Evolutionary conservation across 2,113 vertebrate species (phyloP).

Genomic region (Capra hircus): DNA sequence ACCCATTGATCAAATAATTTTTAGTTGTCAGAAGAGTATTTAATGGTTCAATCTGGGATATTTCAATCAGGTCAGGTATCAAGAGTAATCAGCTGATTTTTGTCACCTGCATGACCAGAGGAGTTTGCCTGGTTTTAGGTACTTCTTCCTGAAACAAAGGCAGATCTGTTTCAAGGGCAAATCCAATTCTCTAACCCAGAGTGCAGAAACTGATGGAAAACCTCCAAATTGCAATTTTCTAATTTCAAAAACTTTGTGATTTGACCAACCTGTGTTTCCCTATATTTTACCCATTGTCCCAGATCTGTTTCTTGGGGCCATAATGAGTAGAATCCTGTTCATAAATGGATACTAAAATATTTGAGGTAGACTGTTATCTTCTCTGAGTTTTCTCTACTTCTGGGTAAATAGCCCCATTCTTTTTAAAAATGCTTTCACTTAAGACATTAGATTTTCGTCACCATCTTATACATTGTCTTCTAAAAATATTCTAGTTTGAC

Average conservation of each 20-base stretch:
- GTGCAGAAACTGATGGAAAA: neutral
- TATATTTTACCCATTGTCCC: neutral
- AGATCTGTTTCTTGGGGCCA: neutral
- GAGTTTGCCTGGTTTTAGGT: neutral
- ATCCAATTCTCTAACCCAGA: neutral
- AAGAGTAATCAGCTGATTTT: neutral
- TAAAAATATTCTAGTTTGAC: conserved; percentile 19
- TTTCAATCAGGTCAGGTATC: neutral
- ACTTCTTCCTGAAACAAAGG: neutral
- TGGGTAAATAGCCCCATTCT: neutral
- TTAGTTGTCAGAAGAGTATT: neutral
- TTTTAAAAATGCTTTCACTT: neutral
- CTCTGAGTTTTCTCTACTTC: neutral
- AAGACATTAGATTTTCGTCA: neutral
- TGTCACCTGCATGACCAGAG: neutral
- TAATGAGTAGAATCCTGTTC: neutral
- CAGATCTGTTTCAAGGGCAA: neutral
- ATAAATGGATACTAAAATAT: neutral
- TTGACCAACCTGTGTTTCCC: neutral
- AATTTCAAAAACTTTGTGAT: neutral
- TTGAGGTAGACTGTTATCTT: neutral
- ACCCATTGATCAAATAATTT: neutral
- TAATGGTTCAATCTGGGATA: neutral
- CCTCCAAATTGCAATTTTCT: neutral
- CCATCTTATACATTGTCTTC: neutral